Evolutionary conservation across 2,113 vertebrate species (phyloP), one percentile per base, ranked within the genome.

Genomic region (Scomber japonicus): DNA sequence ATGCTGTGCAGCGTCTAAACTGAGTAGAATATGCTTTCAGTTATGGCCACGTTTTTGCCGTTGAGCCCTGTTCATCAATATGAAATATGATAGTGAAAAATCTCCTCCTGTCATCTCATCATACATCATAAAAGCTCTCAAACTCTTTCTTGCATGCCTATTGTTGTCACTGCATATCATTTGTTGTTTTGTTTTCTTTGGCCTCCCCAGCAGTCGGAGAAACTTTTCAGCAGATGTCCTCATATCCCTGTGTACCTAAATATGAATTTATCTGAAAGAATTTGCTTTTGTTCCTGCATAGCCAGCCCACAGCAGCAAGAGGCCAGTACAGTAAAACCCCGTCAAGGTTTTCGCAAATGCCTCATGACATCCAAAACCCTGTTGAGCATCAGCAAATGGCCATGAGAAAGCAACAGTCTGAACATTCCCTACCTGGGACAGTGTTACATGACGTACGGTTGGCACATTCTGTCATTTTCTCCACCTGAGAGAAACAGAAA

Each of bases 21-120:
- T 66, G 54, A 66, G 59, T 13, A 62, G 77, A 94, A 73, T 86
- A 77, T 94, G 89, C 86, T 94, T 92, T 83, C 27, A 92, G 91
- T 94, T 87, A 95, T 15, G 49, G 83, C 74, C 85, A 72, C 79
- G 80, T 86, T 77, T 90, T 11, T 40, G 40, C 69, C 51, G 55
- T 2, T 64, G 51, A 67, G 62, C 4, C 48, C 4, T 65, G 11
- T 57, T 67, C 62, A 82, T 72, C 60, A 21, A 63, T 78, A 59
- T 3, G n/a, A 75, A 63, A 74, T 21, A 48, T 17, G 57, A 35
- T 4, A 19, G 64, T 67, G 30, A 69, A 66, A 77, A 12, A 62
- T 46, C 11, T 62, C 16, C 24, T 11, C 24, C 11, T 7, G 55
- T 74, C 77, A 83, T 48, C 46, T 56, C 66, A 78, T 86, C 51